Evolutionary conservation across 1,140 invertebrate species (phyloP).

Genomic region (Vollenhovia emeryi): DNA sequence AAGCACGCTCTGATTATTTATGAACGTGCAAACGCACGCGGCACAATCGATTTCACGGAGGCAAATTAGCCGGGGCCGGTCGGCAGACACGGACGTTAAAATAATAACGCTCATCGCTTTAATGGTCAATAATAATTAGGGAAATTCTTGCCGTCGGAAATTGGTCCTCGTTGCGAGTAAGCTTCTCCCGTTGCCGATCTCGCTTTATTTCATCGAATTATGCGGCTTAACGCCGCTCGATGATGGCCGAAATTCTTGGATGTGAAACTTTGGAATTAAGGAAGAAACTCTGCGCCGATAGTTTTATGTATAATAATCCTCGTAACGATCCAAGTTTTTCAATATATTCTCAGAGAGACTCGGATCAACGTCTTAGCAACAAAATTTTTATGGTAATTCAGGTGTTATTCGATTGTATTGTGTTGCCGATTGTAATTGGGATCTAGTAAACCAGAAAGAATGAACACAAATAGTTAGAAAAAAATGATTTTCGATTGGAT

Average conservation of each 20-base stretch:
- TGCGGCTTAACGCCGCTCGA: constrained; percentile 35
- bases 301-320: neutral
- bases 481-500: too few species aligned
- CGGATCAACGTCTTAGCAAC: neutral
- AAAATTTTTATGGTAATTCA: neutral
- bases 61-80: constrained; percentile 80
- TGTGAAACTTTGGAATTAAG: constrained; percentile 52
- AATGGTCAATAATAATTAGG: constrained; percentile 84
- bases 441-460: neutral
- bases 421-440: neutral
- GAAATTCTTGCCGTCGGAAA: constrained; percentile 81
- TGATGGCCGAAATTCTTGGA: constrained; percentile 48
- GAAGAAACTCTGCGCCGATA: constrained; percentile 26
- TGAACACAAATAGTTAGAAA: too few species aligned
- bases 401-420: neutral
- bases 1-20: constrained; percentile 81
- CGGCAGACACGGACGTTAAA: constrained; percentile 80
- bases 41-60: constrained; percentile 81
- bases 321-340: constrained; percentile 31
- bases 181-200: constrained; percentile 58
- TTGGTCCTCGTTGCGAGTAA: constrained; percentile 67
- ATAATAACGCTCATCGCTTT: constrained; percentile 84
- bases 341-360: constrained; percentile 1
- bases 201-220: constrained; percentile 60
- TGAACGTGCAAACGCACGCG: constrained; percentile 80